These are phyloP conservation scores for Molorchus minor DNA, from an alignment of 2,888 invertebrate species.

Conservation along the genomic window DNA sequence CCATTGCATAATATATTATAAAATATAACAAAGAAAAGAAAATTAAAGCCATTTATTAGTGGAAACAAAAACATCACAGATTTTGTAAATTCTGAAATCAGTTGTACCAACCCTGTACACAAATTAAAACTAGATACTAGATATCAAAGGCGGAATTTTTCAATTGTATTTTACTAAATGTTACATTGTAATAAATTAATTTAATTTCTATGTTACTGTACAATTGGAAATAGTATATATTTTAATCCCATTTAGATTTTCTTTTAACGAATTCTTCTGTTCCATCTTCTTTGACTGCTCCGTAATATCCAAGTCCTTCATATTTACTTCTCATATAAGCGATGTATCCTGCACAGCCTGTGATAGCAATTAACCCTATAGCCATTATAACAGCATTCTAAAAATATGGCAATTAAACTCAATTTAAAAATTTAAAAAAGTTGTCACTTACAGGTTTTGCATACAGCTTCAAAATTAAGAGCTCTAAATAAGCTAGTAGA, in stretches of 20 bases:
- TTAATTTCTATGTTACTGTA: too few species aligned
- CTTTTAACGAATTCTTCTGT: constrained; percentile 78
- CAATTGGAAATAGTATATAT: too few species aligned
- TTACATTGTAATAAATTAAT: too few species aligned
- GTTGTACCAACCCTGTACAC: too few species aligned
- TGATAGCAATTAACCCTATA: constrained; percentile 78
- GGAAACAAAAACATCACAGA: too few species aligned
- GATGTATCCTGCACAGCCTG: constrained; percentile 80
- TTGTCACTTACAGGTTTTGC: constrained; percentile 80
- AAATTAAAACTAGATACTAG: too few species aligned
- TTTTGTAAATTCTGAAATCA: too few species aligned
- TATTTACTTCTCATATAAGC: constrained; percentile 86
- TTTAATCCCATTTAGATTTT: constrained; percentile 79
- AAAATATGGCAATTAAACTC: constrained; percentile 54
- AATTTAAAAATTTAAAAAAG: not conserved
- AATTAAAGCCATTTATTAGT: too few species aligned
- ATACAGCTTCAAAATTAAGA: constrained; percentile 90
- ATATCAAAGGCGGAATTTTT: too few species aligned
- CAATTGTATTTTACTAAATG: too few species aligned
- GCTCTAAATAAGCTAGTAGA: constrained; percentile 81
- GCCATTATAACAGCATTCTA: constrained; percentile 90
- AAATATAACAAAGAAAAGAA: too few species aligned
- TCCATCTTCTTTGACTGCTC: constrained; percentile 81
- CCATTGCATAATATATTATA: too few species aligned
- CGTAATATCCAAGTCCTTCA: constrained; percentile 81